These are phyloP conservation scores for Loxodonta africana DNA, from an alignment of 2,113 vertebrate species.

Conservation along the genomic window DNA sequence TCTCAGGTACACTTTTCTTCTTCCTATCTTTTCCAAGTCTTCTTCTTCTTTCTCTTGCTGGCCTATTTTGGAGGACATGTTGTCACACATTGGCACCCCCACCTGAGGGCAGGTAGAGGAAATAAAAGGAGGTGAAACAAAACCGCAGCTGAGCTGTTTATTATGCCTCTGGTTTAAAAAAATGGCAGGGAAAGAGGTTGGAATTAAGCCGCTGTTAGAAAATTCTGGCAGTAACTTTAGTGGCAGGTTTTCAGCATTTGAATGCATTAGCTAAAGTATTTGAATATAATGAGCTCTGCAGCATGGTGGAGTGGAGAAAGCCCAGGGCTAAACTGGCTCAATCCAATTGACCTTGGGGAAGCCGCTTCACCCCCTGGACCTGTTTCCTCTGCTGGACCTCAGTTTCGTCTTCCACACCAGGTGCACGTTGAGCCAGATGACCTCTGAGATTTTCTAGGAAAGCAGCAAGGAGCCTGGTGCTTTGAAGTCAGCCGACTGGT, in stretches of 20 bases:
- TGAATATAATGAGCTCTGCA: slow-evolving; percentile 14
- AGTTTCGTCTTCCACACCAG: background rate
- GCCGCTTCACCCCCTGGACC: background rate
- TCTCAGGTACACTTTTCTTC: background rate
- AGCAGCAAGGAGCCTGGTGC: fast-evolving
- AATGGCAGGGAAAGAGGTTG: background rate
- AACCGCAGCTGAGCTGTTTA: slow-evolving; percentile 4
- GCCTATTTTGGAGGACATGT: background rate
- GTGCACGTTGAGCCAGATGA: background rate
- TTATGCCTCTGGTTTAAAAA: background rate
- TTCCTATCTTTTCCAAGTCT: background rate
- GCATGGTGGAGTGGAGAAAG: background rate
- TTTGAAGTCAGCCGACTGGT: background rate
- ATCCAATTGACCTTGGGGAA: background rate
- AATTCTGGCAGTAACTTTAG: slow-evolving; percentile 23
- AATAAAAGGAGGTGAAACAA: slow-evolving; percentile 26
- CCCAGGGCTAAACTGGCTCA: background rate
- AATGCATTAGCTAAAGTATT: slow-evolving; percentile 11
- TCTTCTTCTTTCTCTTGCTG: background rate
- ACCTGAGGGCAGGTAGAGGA: background rate
- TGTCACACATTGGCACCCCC: background rate
- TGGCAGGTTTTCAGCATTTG: slow-evolving; percentile 7
- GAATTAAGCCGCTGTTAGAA: slow-evolving; percentile 60
- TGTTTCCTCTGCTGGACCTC: background rate
- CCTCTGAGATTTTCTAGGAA: background rate